Evolutionary conservation across 2,888 invertebrate genomes (phyloP), one percentile per base, ranked within the genome.

Genomic region (Nasonia oneida): DNA sequence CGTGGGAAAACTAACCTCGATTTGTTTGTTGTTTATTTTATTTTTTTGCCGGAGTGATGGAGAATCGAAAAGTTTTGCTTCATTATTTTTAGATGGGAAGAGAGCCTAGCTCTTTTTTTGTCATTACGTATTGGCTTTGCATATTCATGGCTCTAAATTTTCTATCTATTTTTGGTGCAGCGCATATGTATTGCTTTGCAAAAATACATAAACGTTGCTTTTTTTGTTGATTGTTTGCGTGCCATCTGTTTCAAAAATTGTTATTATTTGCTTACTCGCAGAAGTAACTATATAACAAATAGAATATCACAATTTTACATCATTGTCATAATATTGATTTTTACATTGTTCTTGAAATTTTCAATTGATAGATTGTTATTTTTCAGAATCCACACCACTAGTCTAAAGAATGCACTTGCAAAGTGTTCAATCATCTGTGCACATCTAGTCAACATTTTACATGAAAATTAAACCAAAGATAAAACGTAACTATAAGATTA

Each of bases 301-400:
- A 47, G 10, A 47, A 47, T 47, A 47, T 5, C 1, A 42, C 47
- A 47, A 12, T 61, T 57, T 1, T 23, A n/a, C 1, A 61, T 61
- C 29, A 14, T 23, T 29, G 6, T 2, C 3, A 29, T 33, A 67
- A 33, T 29, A 33, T 67, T 67, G 12, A 29, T 67, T 29, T 67
- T n/a, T 33, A 67, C 10, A 29, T 67, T 15, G 23, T 33, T 3
- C 29, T 57, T 57, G n/a, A 6, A n/a, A 57, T 57, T n/a, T 57
- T 57, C 3, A n/a, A n/a, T 4, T 57, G 57, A 57, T n/a, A n/a
- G 15, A 57, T 57, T 82, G 64, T 18, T 57, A n/a, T n/a, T 78
- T 81, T 83, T 70, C 75, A 86, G 82, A 15, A 61, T 50, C 23
- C 29, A 47, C n/a, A 64, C 29, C 29, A 15, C 10, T 70, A 47